A percentile compares a stretch with the other conserved stretches of the same genome.
phyloP scores from a whole-genome alignment of 2,888 invertebrate species.

The Ophion obscuratus region DNA sequence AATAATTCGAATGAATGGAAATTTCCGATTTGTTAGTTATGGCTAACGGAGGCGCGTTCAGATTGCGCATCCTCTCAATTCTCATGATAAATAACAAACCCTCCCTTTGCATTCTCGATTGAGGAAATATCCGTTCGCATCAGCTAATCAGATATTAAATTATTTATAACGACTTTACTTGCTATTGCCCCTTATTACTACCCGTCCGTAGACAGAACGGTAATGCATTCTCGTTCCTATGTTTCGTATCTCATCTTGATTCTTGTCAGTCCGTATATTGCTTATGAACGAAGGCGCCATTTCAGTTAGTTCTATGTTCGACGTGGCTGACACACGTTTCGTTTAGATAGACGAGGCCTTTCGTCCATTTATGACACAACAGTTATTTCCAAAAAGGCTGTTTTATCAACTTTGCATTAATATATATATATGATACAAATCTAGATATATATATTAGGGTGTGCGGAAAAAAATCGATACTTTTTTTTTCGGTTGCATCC shows the following conservation, averaged over 20 bases:
- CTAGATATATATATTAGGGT: too few relatives aligned
- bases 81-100: slow-evolving; percentile 13
- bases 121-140: not conserved
- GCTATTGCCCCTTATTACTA: not conserved
- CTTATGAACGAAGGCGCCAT: slow-evolving; percentile 59
- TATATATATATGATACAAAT: too few relatives aligned
- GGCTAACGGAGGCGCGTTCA: not conserved
- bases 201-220: not conserved
- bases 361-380: slow-evolving; percentile 46
- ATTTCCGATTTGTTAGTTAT: too few relatives aligned
- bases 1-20: too few relatives aligned
- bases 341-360: slow-evolving; percentile 23
- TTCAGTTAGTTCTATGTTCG: slow-evolving; percentile 54
- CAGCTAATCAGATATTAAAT: not conserved
- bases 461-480: too few relatives aligned
- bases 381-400: slow-evolving; percentile 54
- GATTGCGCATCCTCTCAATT: not conserved
- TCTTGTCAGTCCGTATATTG: slow-evolving; percentile 59
- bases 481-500: too few relatives aligned
- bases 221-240: not conserved
- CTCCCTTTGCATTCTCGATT: not conserved
- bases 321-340: slow-evolving; percentile 38
- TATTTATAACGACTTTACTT: not conserved
- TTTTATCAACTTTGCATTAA: not conserved
- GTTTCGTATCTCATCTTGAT: slow-evolving; percentile 33